These are phyloP conservation scores for Rhineura floridana DNA, from an alignment of 2,113 vertebrate genomes.

Conservation along the genomic window DNA sequence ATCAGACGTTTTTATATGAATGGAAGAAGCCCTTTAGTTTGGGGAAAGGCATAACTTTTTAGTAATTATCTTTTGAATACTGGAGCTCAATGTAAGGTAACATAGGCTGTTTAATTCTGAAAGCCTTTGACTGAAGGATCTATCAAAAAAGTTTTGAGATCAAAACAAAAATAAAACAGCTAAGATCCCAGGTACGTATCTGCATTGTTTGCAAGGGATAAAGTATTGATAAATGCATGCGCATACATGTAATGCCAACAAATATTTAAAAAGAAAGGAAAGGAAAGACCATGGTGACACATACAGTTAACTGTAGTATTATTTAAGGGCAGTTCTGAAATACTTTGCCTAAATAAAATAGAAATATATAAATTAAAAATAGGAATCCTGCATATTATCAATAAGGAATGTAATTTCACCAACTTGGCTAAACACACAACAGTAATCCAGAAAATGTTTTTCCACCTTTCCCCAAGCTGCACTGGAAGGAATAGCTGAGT, in stretches of 20 bases:
- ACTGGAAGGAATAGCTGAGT: conserved; percentile 39
- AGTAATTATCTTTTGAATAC: no score
- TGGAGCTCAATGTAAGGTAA: no score
- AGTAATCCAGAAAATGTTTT: conserved; percentile 58
- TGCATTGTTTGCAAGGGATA: conserved; percentile 50
- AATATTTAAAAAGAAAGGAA: not conserved
- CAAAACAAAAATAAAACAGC: conserved; percentile 58
- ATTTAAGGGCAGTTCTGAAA: conserved; percentile 61
- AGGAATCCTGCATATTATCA: conserved; percentile 22
- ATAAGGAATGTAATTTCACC: conserved; percentile 18
- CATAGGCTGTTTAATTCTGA: not conserved
- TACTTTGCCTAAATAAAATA: not conserved
- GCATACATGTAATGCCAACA: conserved; percentile 50
- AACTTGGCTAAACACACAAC: conserved; percentile 38
- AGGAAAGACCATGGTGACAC: conserved; percentile 44
- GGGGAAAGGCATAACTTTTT: no score
- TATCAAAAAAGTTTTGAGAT: not conserved
- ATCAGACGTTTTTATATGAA: no score
- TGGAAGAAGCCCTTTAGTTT: no score
- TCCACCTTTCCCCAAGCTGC: conserved; percentile 50
- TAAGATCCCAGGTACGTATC: conserved; percentile 74
- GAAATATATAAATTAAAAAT: not conserved
- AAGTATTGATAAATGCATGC: conserved; percentile 35
- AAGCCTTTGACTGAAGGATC: conserved; percentile 14
- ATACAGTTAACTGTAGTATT: conserved; percentile 55